Evolutionary conservation across 1,140 invertebrate species (phyloP), one percentile per base, ranked within the genome.

Genomic region (Whitmania pigra): DNA sequence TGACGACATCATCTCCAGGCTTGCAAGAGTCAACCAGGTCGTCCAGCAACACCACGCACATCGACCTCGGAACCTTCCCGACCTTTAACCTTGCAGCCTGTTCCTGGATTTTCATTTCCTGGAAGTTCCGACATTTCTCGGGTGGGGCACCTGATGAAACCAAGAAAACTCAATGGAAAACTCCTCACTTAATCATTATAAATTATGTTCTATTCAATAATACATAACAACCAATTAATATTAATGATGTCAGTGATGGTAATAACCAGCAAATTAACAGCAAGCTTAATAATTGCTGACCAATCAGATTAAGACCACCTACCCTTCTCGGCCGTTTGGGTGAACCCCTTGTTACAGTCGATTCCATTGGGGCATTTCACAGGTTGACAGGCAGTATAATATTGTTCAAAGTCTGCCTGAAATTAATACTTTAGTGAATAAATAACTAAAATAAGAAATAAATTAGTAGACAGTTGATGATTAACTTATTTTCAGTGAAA

Each of bases 41-140:
- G 85, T 93, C 88, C 79, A 93, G 88, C 53, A 94, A 80, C 43
- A 89, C 86, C 1, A 93, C 87, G 86, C 87, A 88, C 82, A 91
- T 86, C 15, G 88, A 87, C n/a, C 87, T 84, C 0, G 90, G 90
- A 76, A 91, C 88, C 25, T 86, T 86, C 18, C 89, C 89, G 73
- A 90, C 82, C 67, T 84, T 84, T 53, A 90, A 79, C 77, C 88
- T 87, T 73, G 87, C 86, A 17, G 89, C 85, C 83, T 89, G 88
- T 77, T 91, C 89, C 86, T 90, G 81, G n/a, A 85, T 85, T 84
- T 91, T 92, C 25, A 94, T 87, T 86, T 94, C 92, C 83, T 94
- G 92, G 82, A 91, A 93, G 84, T 94, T 92, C 75, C 87, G 87
- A 78, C 87, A 92, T 78, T 88, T 86, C 71, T 86, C 83, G 75